These are phyloP conservation scores for Volucella inanis DNA, from an alignment of 2,888 invertebrate genomes.

Conservation along the genomic window DNA sequence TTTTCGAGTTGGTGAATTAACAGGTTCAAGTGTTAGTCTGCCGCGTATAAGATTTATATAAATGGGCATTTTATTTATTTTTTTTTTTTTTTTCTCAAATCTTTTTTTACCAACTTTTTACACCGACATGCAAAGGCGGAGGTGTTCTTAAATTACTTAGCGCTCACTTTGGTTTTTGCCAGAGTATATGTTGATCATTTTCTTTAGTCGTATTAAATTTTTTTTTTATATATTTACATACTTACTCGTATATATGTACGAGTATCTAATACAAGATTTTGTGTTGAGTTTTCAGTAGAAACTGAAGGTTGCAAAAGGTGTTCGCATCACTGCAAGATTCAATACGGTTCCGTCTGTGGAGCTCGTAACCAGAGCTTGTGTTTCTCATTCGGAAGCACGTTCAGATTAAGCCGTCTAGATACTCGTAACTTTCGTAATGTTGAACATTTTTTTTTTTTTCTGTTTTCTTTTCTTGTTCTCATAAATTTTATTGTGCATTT, in stretches of 20 bases:
- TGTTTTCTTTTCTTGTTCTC: conserved; percentile 12
- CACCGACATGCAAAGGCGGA: conserved; percentile 67
- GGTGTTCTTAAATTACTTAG: conserved; percentile 69
- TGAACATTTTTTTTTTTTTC: conserved; percentile 9
- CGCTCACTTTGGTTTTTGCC: conserved; percentile 17
- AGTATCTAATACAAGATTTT: conserved; percentile 42
- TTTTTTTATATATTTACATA: conserved; percentile 12
- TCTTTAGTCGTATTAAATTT: conserved; percentile 40
- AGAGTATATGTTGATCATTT: conserved; percentile 47
- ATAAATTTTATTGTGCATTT: conserved; percentile 36
- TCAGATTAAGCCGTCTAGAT: neutral
- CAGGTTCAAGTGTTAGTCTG: conserved; percentile 49
- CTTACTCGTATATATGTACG: too few species aligned
- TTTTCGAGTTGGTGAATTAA: conserved; percentile 54
- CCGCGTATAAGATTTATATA: conserved; percentile 40
- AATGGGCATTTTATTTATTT: conserved; percentile 66
- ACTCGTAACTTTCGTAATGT: too few species aligned
- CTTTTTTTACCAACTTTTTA: conserved; percentile 21
- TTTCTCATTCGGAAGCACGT: conserved; percentile 39
- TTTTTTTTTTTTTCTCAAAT: conserved; percentile 52
- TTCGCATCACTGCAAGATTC: conserved; percentile 78
- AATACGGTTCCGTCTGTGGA: conserved; percentile 70
- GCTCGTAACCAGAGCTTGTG: conserved; percentile 45
- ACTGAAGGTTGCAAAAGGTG: conserved; percentile 62
- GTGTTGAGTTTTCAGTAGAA: conserved; percentile 19